Base-by-base conservation (phyloP, 2,888 invertebrate genomes). In the Pandemis corylana region DNA sequence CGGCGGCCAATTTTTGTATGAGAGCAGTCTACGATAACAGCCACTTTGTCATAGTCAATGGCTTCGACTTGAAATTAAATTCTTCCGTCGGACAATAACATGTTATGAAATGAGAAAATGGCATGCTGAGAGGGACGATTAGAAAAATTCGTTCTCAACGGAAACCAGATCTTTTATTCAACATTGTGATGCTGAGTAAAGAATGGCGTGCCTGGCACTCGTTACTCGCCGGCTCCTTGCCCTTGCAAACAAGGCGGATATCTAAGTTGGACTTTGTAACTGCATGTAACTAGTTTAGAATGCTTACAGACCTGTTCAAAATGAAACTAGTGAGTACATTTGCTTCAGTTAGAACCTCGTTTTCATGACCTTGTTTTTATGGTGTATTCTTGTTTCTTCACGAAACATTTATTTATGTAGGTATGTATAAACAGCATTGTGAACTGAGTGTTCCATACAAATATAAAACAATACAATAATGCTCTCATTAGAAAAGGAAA, bases 141-240 rank as follows among this genome's bases (percentile, higher is more conserved):
- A 73, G 63, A 68, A 46, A 67, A 72, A 72, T 51, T 68, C 20
- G 41, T 49, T 68, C 59, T 42, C 36, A 44, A 15, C 42, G 49
- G 41, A 49, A 70, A 61, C 51, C 20, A 61, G 61, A 65, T 61
- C 7, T 51, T 59, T 61, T 65, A 51, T 65, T 73, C 63, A 46
- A 49, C 69, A 66, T 70, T 68, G 59, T 70, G 53, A 51, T 53
- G 65, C 70, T 70, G 74, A 75, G 74, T 75, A 70, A 70, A 70
- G 66, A 75, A 70, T 70, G 53, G 66, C 74, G 70, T 75, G 74
- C 53, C 20, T 20, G 42, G 9, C 66, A 61, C 70, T 62, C 74
- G 70, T 70, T 67, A 61, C 67, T 68, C n/a, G n/a, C 44, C 61
- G 68, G 72, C 67, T 53, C 15, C 53, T 68, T 28, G 68, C 69